A percentile compares a stretch with the other conserved stretches of the same genome.
Conservation (phyloP, 2,113 vertebrate genomes). For the Dicrurus megarhynchus region DNA sequence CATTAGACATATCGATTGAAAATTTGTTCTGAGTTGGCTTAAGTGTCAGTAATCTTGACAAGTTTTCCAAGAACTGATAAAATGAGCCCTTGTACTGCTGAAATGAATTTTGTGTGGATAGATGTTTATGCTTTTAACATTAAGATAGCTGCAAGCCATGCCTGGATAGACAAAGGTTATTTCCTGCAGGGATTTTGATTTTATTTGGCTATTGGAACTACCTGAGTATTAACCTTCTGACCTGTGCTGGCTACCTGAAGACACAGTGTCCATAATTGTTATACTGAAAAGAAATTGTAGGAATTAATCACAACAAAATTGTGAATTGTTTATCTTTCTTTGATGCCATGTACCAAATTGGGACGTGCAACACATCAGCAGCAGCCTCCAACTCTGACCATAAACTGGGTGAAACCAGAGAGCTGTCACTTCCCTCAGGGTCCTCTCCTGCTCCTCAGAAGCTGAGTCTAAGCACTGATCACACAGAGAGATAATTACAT, state of each 20-base stretch:
- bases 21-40: slow-evolving; percentile 36
- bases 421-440: background rate
- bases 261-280: background rate
- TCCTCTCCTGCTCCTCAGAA: background rate
- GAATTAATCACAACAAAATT: background rate
- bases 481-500: background rate
- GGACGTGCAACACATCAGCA: background rate
- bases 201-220: background rate
- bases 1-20: slow-evolving; percentile 38
- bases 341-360: background rate
- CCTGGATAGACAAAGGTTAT: background rate
- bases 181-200: background rate
- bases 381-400: background rate
- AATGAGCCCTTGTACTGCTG: slow-evolving; percentile 37
- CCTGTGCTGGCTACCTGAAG: background rate
- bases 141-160: background rate
- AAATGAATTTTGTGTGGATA: slow-evolving; percentile 6
- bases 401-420: background rate
- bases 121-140: background rate
- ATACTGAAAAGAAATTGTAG: background rate
- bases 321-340: background rate
- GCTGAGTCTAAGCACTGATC: background rate
- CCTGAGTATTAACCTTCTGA: background rate
- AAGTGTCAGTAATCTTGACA: slow-evolving; percentile 54
- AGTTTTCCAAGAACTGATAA: slow-evolving; percentile 53